phyloP scores from a whole-genome alignment of 2,113 vertebrate genomes.

The Cyanistes caeruleus region DNA sequence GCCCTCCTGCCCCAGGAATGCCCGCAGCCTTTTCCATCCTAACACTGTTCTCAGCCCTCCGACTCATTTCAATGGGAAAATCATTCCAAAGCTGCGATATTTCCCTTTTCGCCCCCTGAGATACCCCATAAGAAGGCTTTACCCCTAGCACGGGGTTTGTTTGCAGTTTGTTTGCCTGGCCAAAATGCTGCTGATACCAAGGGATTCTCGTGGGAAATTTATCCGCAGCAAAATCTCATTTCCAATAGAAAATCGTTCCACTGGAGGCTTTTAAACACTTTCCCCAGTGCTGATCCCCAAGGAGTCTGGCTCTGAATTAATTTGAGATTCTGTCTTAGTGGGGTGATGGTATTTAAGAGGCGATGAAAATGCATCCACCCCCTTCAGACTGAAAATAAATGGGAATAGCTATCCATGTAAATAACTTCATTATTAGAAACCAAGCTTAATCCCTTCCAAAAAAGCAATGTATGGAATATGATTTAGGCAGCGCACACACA shows the following conservation, averaged over 20 bases:
- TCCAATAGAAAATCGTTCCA: neutral
- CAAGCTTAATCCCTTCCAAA: neutral
- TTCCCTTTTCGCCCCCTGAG: neutral
- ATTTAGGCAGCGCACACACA: neutral
- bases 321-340: neutral
- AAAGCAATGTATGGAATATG: neutral
- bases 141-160: neutral
- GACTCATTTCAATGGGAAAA: neutral
- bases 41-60: accelerated
- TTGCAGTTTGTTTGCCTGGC: neutral
- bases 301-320: neutral
- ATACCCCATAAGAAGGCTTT: neutral
- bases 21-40: neutral
- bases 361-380: neutral
- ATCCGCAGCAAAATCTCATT: neutral
- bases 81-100: neutral
- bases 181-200: neutral
- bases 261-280: neutral
- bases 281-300: neutral
- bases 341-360: neutral
- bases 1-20: accelerated
- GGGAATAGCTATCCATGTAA: neutral
- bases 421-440: neutral
- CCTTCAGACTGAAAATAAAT: neutral
- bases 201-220: neutral